Conservation (phyloP, 2,888 invertebrate species). For the Meloe dianella region DNA sequence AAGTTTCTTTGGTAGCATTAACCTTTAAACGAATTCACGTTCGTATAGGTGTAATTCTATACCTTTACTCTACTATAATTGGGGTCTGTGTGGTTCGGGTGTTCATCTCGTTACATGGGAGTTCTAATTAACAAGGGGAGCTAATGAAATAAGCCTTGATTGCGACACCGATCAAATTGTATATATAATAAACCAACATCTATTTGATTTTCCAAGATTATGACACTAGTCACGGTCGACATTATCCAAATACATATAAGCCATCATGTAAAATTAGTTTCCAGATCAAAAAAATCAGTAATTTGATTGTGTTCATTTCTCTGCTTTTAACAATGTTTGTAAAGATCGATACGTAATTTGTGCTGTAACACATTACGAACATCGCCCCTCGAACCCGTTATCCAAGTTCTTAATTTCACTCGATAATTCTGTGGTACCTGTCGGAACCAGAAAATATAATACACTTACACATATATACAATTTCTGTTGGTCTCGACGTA, state of each 20-base stretch:
- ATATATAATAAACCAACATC: conserved; percentile 41
- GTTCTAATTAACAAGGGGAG: conserved; percentile 58
- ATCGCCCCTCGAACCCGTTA: not conserved
- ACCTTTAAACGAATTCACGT: conserved; percentile 45
- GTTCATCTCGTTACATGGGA: conserved; percentile 56
- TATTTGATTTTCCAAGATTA: conserved; percentile 29
- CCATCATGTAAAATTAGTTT: not conserved
- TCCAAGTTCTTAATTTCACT: conserved; percentile 20
- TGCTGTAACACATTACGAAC: not conserved
- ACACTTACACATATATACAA: not conserved
- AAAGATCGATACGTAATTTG: not conserved
- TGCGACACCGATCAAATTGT: conserved; percentile 56
- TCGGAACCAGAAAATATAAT: conserved; percentile 37
- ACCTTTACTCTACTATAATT: conserved; percentile 50
- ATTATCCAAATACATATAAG: conserved; percentile 1
- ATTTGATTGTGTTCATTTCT: not conserved
- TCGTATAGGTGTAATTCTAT: conserved; percentile 50
- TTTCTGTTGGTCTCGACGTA: conserved; percentile 45
- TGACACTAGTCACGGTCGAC: conserved; percentile 13
- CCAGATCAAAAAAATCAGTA: no score
- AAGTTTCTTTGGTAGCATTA: conserved; percentile 32
- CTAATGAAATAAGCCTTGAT: conserved; percentile 59
- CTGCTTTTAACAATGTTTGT: not conserved
- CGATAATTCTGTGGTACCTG: conserved; percentile 31
- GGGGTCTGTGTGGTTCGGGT: conserved; percentile 53